Evolutionary conservation across 1,140 invertebrate genomes (phyloP).

Genomic region (Drosophila truncata): DNA sequence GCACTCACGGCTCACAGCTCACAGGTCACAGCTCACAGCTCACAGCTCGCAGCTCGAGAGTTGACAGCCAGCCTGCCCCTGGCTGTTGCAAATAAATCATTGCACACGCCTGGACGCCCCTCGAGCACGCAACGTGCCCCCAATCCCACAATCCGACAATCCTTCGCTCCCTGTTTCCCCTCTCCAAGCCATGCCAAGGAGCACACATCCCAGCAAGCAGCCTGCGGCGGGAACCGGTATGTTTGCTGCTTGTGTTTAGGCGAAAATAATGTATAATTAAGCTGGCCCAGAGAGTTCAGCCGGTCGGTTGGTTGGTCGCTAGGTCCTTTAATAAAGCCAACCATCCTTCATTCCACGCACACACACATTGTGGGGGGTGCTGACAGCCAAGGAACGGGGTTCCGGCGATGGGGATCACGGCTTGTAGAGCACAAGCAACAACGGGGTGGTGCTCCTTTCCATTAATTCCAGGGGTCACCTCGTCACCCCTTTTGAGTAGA

Average conservation of each 20-base stretch:
- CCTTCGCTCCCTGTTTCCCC: background rate
- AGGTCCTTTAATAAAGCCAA: constrained; percentile 54
- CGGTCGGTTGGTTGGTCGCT: background rate
- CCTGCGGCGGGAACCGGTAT: constrained; percentile 27
- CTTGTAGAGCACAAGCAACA: background rate
- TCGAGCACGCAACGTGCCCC: constrained; percentile 50
- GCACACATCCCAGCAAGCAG: background rate
- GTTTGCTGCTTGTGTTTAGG: constrained; percentile 42
- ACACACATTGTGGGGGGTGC: constrained; percentile 20
- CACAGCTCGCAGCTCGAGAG: constrained; percentile 21
- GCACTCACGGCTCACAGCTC: constrained; percentile 8
- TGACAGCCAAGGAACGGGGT: constrained; percentile 14
- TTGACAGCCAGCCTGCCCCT: constrained; percentile 48
- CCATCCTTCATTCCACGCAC: constrained; percentile 52
- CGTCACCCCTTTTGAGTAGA: constrained; percentile 10
- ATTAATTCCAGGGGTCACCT: constrained; percentile 7
- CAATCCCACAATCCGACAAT: constrained; percentile 9
- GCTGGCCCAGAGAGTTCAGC: constrained; percentile 36
- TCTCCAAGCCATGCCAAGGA: background rate
- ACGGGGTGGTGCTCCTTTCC: background rate
- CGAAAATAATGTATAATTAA: constrained; percentile 64
- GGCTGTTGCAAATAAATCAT: constrained; percentile 62
- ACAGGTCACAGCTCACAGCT: constrained; percentile 1
- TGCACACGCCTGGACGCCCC: constrained; percentile 62
- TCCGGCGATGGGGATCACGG: background rate